Evolutionary conservation across 2,888 invertebrate species (phyloP).

Genomic region (Agonopterix alstromeriana): DNA sequence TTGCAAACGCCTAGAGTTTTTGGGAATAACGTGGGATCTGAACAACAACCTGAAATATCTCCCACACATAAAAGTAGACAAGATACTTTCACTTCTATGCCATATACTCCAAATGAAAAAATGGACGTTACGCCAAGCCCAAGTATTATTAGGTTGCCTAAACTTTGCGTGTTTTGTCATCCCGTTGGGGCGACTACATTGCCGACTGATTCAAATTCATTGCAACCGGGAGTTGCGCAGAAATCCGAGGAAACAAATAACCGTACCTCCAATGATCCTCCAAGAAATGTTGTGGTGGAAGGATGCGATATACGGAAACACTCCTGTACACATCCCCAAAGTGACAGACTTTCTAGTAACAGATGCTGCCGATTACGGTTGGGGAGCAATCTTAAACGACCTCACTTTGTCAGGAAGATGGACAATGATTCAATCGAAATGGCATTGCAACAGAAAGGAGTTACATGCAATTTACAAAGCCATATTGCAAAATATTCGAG

Average conservation of each 20-base stretch:
- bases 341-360: constrained; percentile 13
- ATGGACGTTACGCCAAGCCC: not conserved
- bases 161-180: not conserved
- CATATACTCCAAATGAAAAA: constrained; percentile 4
- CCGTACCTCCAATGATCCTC: constrained; percentile 6
- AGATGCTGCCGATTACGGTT: constrained; percentile 11
- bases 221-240: not conserved
- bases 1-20: not conserved
- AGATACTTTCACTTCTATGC: not conserved
- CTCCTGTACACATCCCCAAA: constrained; percentile 2
- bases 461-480: constrained; percentile 15
- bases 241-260: constrained; percentile 3
- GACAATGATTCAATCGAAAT: constrained; percentile 7
- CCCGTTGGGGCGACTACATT: not conserved
- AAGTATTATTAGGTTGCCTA: not conserved
- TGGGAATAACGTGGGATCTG: not conserved
- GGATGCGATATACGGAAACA: constrained; percentile 5
- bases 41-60: not conserved
- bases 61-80: not conserved
- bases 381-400: constrained; percentile 15
- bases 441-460: constrained; percentile 19
- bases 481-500: constrained; percentile 2
- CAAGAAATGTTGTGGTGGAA: constrained; percentile 13
- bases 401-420: constrained; percentile 10
- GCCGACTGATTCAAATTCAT: not conserved